Percentiles rank a stretch among this genome's conserved stretches.
Conservation (phyloP, 53 echinoderm and acorn worm species). For the Zoroaster sp. region DNA sequence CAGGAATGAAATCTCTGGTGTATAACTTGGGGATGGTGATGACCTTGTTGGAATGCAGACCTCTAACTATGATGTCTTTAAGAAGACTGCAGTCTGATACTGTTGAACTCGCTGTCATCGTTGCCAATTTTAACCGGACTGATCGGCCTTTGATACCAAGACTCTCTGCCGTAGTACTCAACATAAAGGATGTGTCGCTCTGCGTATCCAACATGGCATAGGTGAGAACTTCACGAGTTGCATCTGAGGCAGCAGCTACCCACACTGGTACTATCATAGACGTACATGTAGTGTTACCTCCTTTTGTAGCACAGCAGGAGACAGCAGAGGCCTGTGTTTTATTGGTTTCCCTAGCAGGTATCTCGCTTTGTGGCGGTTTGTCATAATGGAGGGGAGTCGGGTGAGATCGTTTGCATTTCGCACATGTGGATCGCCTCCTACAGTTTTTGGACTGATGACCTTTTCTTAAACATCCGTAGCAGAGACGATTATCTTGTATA, state of each 20-base stretch:
- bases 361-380: neutral
- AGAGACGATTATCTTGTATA: neutral
- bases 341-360: neutral
- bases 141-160: too few species aligned
- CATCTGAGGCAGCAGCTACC: conserved; percentile 20
- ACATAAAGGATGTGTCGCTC: conserved; percentile 61
- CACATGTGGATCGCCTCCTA: conserved; percentile 31
- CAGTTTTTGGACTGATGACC: conserved; percentile 45
- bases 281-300: neutral
- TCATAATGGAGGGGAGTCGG: conserved; percentile 41
- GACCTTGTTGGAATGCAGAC: conserved; percentile 31
- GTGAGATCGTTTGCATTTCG: conserved; percentile 23
- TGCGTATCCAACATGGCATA: conserved; percentile 69
- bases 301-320: neutral
- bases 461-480: conserved; percentile 47
- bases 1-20: conserved; percentile 68
- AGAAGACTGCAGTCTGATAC: too few species aligned
- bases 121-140: too few species aligned
- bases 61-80: neutral
- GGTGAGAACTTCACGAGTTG: conserved; percentile 44
- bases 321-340: neutral
- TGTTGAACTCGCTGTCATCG: too few species aligned
- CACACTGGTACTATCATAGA: neutral
- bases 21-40: conserved; percentile 55
- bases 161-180: too few species aligned